Percentiles rank a stretch among this genome's conserved stretches.
phyloP scores from a whole-genome alignment of 2,797 vertebrate species.

The Chaetodon trifasciatus region DNA sequence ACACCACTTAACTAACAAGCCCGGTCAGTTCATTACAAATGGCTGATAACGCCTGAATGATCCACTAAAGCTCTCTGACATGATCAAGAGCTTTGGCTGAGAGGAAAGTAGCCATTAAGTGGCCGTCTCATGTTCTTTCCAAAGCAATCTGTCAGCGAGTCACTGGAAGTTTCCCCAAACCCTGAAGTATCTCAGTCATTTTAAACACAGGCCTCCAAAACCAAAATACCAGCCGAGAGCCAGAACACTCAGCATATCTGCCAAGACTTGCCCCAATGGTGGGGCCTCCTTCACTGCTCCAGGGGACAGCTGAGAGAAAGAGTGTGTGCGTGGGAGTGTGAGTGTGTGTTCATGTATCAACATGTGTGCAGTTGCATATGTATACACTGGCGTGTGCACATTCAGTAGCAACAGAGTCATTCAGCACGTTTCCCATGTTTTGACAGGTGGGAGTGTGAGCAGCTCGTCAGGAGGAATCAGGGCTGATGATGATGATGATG shows the following conservation, averaged over 20 bases:
- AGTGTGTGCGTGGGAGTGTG: constrained; percentile 4
- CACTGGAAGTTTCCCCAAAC: constrained; percentile 69
- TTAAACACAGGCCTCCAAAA: constrained; percentile 82
- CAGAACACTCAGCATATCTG: constrained; percentile 77
- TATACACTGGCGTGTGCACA: not conserved
- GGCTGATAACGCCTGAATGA: constrained; percentile 23
- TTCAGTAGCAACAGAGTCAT: constrained; percentile 36
- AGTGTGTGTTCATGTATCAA: constrained; percentile 22
- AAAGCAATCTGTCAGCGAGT: constrained; percentile 46
- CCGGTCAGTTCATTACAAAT: not conserved
- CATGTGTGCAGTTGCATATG: constrained; percentile 27
- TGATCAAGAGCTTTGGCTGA: constrained; percentile 39
- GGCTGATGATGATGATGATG: not conserved
- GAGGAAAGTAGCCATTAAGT: constrained; percentile 25
- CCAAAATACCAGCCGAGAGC: constrained; percentile 76
- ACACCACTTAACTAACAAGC: not conserved
- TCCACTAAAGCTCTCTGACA: constrained; percentile 32
- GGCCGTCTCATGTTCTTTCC: constrained; percentile 27
- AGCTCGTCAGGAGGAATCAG: constrained; percentile 11
- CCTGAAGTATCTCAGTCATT: constrained; percentile 81
- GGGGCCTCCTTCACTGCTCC: constrained; percentile 60
- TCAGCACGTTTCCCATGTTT: constrained; percentile 66
- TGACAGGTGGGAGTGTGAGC: constrained; percentile 74
- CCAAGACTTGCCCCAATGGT: constrained; percentile 77
- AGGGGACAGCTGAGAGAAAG: not conserved